Base-by-base conservation (phyloP, 1,140 invertebrate genomes). In the Uloborus diversus region DNA sequence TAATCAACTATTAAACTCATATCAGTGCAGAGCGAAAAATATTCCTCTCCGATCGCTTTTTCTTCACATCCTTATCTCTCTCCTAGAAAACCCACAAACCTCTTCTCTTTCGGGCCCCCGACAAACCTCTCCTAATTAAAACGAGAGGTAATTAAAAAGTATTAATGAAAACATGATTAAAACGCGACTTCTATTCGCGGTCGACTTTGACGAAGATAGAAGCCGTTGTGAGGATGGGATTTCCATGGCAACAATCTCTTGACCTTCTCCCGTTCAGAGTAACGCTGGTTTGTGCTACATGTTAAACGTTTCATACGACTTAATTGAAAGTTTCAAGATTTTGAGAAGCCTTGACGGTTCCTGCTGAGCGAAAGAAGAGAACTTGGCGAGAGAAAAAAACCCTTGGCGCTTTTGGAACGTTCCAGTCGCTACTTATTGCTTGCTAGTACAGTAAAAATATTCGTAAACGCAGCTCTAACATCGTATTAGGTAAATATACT, bases 161-260 rank as follows among this genome's bases (percentile, higher is more conserved):
- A 78, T 66, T 78, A 78, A 64, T 78, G 73, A 78, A 78, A 78
- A 78, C 59, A 78, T 64, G 70, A 75, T 75, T 75, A 75, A 75
- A 75, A 30, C 32, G 69, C 53, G 73, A 65, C 37, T 66, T 59
- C 66, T 65, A 65, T 78, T 57, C 62, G 23, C 35, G 35, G 20
- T 28, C 0, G 1, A 27, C 23, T 49, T 17, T 42, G 57, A 23
- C 17, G 57, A 23, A 62, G 57, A 62, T 37, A 73, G 33, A 62
- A 62, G 7, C 2, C 2, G 56, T 69, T 49, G 37, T 20, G 49
- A 53, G 49, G 11, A 1, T 4, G n/a, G 11, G 17, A 20, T 53
- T 53, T 53, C 37, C 70, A 73, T 73, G 57, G 57, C 27, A 62
- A 73, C 70, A 32, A 32, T 62, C 70, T 20, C 70, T 73, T 73